Conservation (phyloP, 2,797 vertebrate species). For the Monodelphis domestica region DNA sequence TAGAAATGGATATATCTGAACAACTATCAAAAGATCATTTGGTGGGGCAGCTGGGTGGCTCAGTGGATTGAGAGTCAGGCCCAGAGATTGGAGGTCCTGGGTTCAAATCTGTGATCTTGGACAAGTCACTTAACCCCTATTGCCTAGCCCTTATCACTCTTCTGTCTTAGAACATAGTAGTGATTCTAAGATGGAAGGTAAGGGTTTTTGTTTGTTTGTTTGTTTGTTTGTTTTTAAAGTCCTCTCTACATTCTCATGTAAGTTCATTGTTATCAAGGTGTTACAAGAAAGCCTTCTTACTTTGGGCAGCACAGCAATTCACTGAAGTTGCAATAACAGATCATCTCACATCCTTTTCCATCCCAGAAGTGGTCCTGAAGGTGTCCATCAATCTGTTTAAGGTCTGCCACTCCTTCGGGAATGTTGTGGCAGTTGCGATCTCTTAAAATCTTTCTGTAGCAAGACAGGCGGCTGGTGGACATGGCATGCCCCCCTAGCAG, state of each 20-base stretch:
- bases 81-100: too few relatives aligned
- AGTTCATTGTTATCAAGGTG: not conserved
- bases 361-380: slow-evolving; percentile 88
- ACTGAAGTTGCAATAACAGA: slow-evolving; percentile 88
- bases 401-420: slow-evolving; percentile 72
- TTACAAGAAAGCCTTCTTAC: slow-evolving; percentile 80
- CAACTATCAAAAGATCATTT: slow-evolving; percentile 34
- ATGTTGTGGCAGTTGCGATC: slow-evolving; percentile 84
- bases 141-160: too few relatives aligned
- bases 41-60: too few relatives aligned
- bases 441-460: slow-evolving; percentile 85
- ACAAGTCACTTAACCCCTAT: too few relatives aligned
- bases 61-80: too few relatives aligned
- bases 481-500: slow-evolving; percentile 63
- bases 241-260: not conserved
- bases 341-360: slow-evolving; percentile 85
- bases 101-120: too few relatives aligned
- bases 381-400: slow-evolving; percentile 73
- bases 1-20: slow-evolving; percentile 23
- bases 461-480: slow-evolving; percentile 81
- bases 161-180: too few relatives aligned
- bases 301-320: slow-evolving; percentile 90
- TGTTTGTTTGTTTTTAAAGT: too few relatives aligned
- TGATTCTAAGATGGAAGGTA: too few relatives aligned
- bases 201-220: too few relatives aligned